Evolutionary conservation across 2,888 invertebrate genomes (phyloP), one percentile per base, ranked within the genome.

Genomic region (Latheticus oryzae): DNA sequence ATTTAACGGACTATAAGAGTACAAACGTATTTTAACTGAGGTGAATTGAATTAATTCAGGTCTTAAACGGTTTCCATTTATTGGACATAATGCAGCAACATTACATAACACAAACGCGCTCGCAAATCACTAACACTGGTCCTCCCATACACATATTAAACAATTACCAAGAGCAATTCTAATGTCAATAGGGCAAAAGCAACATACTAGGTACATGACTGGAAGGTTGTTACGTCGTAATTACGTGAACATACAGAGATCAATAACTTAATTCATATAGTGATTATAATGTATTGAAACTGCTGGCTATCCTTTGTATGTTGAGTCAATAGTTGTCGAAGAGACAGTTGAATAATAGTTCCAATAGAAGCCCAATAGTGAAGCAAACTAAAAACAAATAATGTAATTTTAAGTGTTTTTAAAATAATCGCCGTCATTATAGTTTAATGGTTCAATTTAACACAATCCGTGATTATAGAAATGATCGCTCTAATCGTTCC

Each of bases 261-360:
- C 40, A 24, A 40, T 40, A 40, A 40, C 24, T 40, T 40, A 40
- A 24, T 38, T 40, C 24, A 23, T 23, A 21, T 12, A 11, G 2
- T 5, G 16, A 16, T 26, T 24, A 40, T 40, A 24, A 40, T 40
- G 24, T 40, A 24, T 40, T 13, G 24, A 23, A 40, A 24, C 40
- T 40, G 12, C 8, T 40, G 40, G 40, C 19, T 24, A 23, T 32
- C 16, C 15, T 32, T 2, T 16, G 16, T 16, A 32, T 32, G 32
- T 32, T 13, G 13, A 16, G 2, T 11, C 32, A 1, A 32, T 11
- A 13, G 32, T n/a, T 37, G 11, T 19, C 37, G 11, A 37, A 21
- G 37, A 13, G 8, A 19, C 5, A 5, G n/a, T 37, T 37, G 37
- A 37, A 13, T 37, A 37, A 19, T n/a, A n/a, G n/a, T n/a, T n/a